Base-by-base conservation (phyloP, 2,797 vertebrate species). In the Leptodactylus fallax region DNA sequence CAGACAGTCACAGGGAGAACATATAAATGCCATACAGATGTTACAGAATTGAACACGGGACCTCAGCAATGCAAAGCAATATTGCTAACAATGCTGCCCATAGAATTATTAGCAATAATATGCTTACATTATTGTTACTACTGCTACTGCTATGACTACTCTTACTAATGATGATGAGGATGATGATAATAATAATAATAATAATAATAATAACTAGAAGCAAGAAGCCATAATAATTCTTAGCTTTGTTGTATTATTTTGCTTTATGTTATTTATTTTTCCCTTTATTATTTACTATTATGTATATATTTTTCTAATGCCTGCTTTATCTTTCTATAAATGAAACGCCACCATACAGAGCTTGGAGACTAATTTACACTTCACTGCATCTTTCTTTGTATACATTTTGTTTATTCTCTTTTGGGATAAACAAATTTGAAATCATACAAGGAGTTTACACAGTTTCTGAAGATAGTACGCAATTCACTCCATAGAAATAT, bases 321-420 rank as follows among this genome's bases (percentile, higher is more conserved):
- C 45, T 0, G 19, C 6, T 74, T 45, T 81, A 67, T 49, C 10
- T 61, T 74, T 82, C 67, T 77, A 74, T 45, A 76, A 27, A 1
- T 0, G 17, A 74, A n/a, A 19, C 19, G 4, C 51, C 74, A 77
- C 53, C 74, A 77, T 76, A 19, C 17, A 7, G 72, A 71, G 67
- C 56, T 63, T 1, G 79, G 74, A 90, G 67, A 88, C 9, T 79
- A 80, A 90, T 90, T 90, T 81, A 79, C 53, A 27, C 0, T 3
- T 79, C 89, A 55, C 47, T 82, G 19, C 72, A 85, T 79, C 36
- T 71, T 87, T 82, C 80, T 89, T 85, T 90, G 87, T 90, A 86
- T 80, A 51, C 53, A 84, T 82, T 61, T 81, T 86, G 90, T 53
- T 85, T 84, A 87, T 53, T 86, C 63, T 89, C 88, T 91, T 85